Base-by-base conservation (phyloP, 2,113 vertebrate species). In the Forbesichthys papilliferus region DNA sequence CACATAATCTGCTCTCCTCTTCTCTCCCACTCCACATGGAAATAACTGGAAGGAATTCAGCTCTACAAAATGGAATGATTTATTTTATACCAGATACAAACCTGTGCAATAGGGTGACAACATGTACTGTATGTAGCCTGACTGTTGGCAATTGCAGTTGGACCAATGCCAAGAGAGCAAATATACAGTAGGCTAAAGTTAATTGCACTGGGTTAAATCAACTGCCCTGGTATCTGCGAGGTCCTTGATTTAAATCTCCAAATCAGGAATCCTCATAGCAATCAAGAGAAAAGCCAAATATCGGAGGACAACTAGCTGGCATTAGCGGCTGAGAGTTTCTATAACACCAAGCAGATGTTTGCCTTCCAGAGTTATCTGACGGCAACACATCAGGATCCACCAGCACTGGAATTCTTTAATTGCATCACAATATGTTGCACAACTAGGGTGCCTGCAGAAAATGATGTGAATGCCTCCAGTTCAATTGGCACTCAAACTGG, bases 1-100 rank as follows among this genome's bases (percentile, higher is more conserved):
- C 13, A 64, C 55, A 61, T 49, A 65, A 73, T 58, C 52, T 36
- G 61, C 27, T 47, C 56, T 11, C 52, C 9, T 55, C 64, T 58
- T n/a, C 3, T 73, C 63, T 70, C 64, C 55, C 33, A 12, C 9
- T 69, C 11, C 16, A 52, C 16, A 61, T 9, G 11, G 12, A 11
- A 14, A 48, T 6, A 16, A 47, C 46, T 14, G 20, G 56, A 58
- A 20, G 20, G 56, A 34, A 61, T 47, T 47, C 11, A 34, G 3
- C 34, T 52, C 33, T 51, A 27, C 27, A 27, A 27, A 27, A 27
- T 27, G 27, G 27, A 27, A 27, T 27, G 27, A 27, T 27, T 27
- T 27, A 27, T 27, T 27, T 27, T 27, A 27, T 27, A 27, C 27
- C 27, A 27, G 27, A 27, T 27, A 27, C 27, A 27, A 27, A 27